Evolutionary conservation across 2,888 invertebrate species (phyloP).

Genomic region (Cylloceria caligata): DNA sequence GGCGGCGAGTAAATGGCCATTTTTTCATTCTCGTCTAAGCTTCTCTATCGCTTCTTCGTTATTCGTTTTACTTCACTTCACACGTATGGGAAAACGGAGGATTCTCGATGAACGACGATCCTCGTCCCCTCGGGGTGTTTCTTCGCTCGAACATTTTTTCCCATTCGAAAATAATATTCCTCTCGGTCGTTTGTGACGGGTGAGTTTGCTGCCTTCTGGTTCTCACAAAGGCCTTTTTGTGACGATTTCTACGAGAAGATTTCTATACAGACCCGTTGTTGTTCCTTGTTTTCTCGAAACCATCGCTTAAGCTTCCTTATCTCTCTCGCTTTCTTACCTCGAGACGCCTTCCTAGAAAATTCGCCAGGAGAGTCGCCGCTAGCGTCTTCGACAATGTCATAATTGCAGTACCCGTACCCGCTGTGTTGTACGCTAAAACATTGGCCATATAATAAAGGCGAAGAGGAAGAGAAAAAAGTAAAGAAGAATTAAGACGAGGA

Average conservation of each 20-base stretch:
- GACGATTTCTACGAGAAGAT: neutral
- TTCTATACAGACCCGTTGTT: conserved; percentile 13
- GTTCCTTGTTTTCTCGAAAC: conserved; percentile 67
- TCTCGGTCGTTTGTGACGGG: neutral
- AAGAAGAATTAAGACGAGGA: conserved; percentile 43
- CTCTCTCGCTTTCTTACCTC: neutral
- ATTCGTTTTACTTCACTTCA: conserved; percentile 45
- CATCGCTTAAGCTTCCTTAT: conserved; percentile 72
- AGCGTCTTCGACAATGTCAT: conserved; percentile 19
- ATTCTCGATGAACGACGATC: conserved; percentile 43
- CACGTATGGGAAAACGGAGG: conserved; percentile 37
- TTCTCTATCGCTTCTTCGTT: conserved; percentile 27
- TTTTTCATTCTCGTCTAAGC: conserved; percentile 17
- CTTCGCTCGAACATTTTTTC: conserved; percentile 25
- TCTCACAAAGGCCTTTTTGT: conserved; percentile 2
- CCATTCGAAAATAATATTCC: conserved; percentile 49
- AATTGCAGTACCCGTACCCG: neutral
- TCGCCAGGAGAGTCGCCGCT: neutral
- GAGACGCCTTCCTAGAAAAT: conserved; percentile 37
- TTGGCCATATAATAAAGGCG: conserved; percentile 11
- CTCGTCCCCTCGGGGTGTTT: neutral
- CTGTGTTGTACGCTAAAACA: conserved; percentile 6
- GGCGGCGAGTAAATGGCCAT: conserved; percentile 4
- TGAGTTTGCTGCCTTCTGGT: neutral
- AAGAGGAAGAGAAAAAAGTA: conserved; percentile 12